Evolutionary conservation across 1,140 invertebrate genomes (phyloP).

Genomic region (Heliconius himera): DNA sequence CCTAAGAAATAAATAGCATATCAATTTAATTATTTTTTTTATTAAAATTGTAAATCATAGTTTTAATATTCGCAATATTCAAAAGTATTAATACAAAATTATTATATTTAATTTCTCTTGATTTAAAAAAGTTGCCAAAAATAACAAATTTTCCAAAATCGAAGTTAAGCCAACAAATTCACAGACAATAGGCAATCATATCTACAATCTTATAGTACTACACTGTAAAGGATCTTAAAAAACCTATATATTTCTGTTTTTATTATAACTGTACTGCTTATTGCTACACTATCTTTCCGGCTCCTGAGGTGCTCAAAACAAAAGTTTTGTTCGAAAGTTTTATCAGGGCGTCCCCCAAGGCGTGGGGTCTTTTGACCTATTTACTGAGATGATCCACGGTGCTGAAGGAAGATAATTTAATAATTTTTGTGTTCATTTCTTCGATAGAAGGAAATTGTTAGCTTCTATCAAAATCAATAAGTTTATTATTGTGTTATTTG

Average conservation of each 20-base stretch:
- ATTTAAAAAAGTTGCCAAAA: too few relatives aligned
- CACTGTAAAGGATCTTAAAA: neutral
- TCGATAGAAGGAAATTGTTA: neutral
- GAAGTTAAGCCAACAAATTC: too few relatives aligned
- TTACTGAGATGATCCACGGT: constrained; percentile 61
- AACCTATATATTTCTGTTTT: constrained; percentile 4
- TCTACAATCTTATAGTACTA: neutral
- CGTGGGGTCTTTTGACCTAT: constrained; percentile 67
- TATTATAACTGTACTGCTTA: constrained; percentile 41
- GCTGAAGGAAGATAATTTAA: constrained; percentile 50
- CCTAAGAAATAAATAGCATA: too few relatives aligned
- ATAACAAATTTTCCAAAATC: too few relatives aligned
- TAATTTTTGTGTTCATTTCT: constrained; percentile 44
- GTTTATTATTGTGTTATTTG: neutral
- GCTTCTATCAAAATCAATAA: neutral
- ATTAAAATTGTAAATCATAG: too few relatives aligned
- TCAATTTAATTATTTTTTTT: too few relatives aligned
- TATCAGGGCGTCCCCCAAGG: constrained; percentile 63
- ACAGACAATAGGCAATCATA: too few relatives aligned
- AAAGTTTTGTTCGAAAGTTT: constrained; percentile 71
- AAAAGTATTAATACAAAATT: too few relatives aligned
- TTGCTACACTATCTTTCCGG: constrained; percentile 54
- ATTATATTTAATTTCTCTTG: too few relatives aligned
- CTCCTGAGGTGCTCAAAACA: constrained; percentile 71
- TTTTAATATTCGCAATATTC: too few relatives aligned